Base-by-base conservation (phyloP, 2,888 invertebrate species). In the Leptinotarsa tumamoca region DNA sequence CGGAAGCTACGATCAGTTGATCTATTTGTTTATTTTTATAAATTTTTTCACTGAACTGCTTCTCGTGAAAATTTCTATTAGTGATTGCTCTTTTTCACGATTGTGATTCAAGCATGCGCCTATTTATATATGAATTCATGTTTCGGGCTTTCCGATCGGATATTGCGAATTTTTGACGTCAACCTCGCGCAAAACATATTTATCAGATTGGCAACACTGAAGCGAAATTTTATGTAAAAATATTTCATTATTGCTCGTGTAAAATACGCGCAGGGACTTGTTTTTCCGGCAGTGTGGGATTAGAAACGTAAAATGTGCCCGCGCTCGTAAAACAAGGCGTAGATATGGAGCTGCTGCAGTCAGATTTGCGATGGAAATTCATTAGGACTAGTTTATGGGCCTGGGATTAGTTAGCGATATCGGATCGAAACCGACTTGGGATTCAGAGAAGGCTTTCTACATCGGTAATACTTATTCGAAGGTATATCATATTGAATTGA, bases 171-270 rank as follows among this genome's bases (percentile, higher is more conserved):
- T 56, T 13, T 49, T 43, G 43, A 43, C 43, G 10, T 13, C 3
- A 43, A 43, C 43, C 10, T 43, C 10, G 43, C 43, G 43, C 58
- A 17, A 71, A 71, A 58, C 10, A 21, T 21, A 21, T 23, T 68
- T 52, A 67, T 67, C 50, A n/a, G 49, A 1, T 49, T 43, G 43
- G 43, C 43, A 43, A 43, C 27, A 3, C 21, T 18, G 21, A 58
- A 58, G 13, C 21, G 18, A 13, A 80, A 79, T 83, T 83, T 80
- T 77, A 77, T 75, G 74, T 71, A 79, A 81, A 80, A 80, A 79
- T 79, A 73, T 73, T 82, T 81, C 79, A 82, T 81, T 80, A 79
- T 75, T 63, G 73, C 69, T 51, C 51, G 61, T 71, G 71, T 73
- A 75, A 75, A 78, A 75, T 75, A 78, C 75, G 77, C 54, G 21